Evolutionary conservation across 2,797 vertebrate genomes (phyloP), one percentile per base, ranked within the genome.

Genomic region (Sebastes oblongus): DNA sequence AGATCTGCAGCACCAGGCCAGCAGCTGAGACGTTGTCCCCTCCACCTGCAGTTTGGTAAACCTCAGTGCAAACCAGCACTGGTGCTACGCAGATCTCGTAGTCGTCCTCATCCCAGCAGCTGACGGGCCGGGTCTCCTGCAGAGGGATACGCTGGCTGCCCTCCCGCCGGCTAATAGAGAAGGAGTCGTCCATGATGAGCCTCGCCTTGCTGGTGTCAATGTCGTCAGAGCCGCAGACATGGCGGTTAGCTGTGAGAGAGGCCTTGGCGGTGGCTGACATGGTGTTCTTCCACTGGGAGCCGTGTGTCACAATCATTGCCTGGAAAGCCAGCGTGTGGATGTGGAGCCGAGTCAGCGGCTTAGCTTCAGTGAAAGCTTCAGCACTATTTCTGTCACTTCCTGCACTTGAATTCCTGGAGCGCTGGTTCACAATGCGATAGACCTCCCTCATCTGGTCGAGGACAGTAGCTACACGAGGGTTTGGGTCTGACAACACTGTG

Each of bases 371-470:
- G 39, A 42, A 42, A 42, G 39, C 39, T 42, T 64, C 34, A n/a
- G 59, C 34, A 2, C 16, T 0, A n/a, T 54, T 4, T 4, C 46
- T n/a, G 55, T 66, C 12, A 4, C 50, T 30, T 4, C 84, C 79
- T 27, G 30, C 34, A 3, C 1, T 30, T 12, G 71, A 29, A 1
- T 94, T 88, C 34, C n/a, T 86, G 86, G 93, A 80, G 64, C 85
- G 92, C 81, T 92, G 91, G 91, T 96, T 96, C 25, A 97, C 66
- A 22, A 97, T 88, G 61, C 95, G 93, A 78, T 96, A 97, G 30
- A 97, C 95, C 71, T 97, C 96, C 36, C 96, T 92, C 96, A 97
- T 97, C 90, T 97, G 96, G 92, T 97, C 96, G 6, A 97, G 94
- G 72, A 97, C 95, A 0, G 96, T 96, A 6, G 96, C 96, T 18